Base-by-base conservation (phyloP, 2,113 vertebrate genomes). In the Cariama cristata region DNA sequence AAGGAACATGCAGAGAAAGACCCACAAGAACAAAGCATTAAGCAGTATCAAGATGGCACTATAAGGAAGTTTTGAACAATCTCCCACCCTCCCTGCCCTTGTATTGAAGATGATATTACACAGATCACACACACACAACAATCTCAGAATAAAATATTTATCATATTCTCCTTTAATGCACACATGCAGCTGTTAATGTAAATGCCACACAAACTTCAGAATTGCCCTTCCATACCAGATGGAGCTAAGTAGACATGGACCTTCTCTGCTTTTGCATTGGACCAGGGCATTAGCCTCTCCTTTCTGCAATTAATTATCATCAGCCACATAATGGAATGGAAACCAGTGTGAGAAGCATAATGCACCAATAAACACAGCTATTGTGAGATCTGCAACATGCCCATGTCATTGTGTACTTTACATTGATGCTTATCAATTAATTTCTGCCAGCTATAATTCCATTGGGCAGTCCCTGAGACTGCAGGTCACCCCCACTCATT, bases 361-460 rank as follows among this genome's bases (percentile, higher is more conserved):
- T 1, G 17, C 72, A 62, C 28, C 50, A 28, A 73, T 23, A 56
- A 88, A 32, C 6, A 12, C 40, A 50, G 59, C 47, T 38, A 55
- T 7, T 2, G 15, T 1, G 12, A 58, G 24, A 62, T 13, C 79
- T 79, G 5, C 18, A 86, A 79, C 0, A 2, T 8, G 19, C 5
- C 67, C 27, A 1, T 0, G 0, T 11, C 21, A 4, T 6, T 55
- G 42, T 11, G 12, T 32, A 18, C 50, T 73, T 86, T 6, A 55
- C 50, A 63, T 1, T 33, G 47, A 80, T 15, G 60, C 38, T 77
- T 71, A 35, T 11, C 81, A 81, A 89, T 30, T 62, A 38, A 91
- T 74, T 94, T 74, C 73, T 95, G 68, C 63, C 47, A 63, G 68
- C 52, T 73, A 0, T 8, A 73, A 89, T 30, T 87, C 73, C 73